Evolutionary conservation across 2,888 invertebrate species (phyloP).

Genomic region (Mystacides longicornis): DNA sequence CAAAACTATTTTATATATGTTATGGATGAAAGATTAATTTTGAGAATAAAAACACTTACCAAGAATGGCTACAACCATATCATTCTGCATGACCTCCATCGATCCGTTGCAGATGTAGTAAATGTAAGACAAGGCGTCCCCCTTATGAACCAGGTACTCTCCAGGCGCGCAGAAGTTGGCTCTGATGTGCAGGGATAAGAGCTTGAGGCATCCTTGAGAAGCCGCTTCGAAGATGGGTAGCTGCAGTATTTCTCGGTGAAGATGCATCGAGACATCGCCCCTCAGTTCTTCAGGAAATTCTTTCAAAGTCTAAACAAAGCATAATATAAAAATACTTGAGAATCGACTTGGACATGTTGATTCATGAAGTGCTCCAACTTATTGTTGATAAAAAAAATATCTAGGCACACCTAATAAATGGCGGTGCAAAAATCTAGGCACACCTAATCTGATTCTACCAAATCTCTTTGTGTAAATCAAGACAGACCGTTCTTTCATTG

Average conservation of each 20-base stretch:
- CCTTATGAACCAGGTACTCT: constrained; percentile 89
- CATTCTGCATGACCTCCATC: constrained; percentile 94
- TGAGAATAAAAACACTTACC: constrained; percentile 56
- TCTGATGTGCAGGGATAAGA: constrained; percentile 85
- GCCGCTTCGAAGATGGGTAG: constrained; percentile 92
- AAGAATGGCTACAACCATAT: constrained; percentile 94
- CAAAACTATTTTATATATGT: too few species aligned
- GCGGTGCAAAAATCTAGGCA: too few species aligned
- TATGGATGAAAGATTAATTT: too few species aligned
- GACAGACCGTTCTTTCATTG: too few species aligned
- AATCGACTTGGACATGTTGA: too few species aligned
- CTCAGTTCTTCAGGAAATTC: constrained; percentile 94
- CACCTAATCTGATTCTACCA: too few species aligned
- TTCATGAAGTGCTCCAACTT: too few species aligned
- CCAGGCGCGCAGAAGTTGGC: constrained; percentile 95
- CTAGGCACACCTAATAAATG: too few species aligned
- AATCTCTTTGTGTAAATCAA: too few species aligned
- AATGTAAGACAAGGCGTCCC: constrained; percentile 87
- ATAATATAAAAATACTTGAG: neutral
- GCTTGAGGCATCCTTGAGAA: constrained; percentile 89
- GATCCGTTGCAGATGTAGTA: constrained; percentile 95
- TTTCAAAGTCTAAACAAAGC: constrained; percentile 69
- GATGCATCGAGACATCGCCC: constrained; percentile 92
- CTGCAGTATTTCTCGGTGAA: constrained; percentile 89
- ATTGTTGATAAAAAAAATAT: too few species aligned